These are phyloP conservation scores for Drosophila auraria DNA, from an alignment of 1,140 invertebrate species.

Conservation along the genomic window DNA sequence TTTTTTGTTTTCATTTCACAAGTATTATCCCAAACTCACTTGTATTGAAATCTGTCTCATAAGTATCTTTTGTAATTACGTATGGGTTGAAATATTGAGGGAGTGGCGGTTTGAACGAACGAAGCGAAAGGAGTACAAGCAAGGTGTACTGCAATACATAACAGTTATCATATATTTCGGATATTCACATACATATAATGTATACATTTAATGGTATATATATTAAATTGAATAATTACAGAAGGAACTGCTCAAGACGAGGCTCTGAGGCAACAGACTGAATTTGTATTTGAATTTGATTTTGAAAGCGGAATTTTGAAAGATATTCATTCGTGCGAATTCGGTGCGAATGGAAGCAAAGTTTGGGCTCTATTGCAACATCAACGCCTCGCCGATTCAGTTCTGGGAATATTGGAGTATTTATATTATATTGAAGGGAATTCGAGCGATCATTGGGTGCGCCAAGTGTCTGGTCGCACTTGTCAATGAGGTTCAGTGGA, in stretches of 20 bases:
- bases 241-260: conserved; percentile 41
- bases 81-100: conserved; percentile 58
- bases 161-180: conserved; percentile 54
- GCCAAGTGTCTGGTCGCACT: conserved; percentile 7
- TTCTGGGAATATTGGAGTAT: conserved; percentile 39
- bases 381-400: conserved; percentile 32
- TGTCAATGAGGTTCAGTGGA: conserved; percentile 7
- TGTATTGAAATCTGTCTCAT: conserved; percentile 85
- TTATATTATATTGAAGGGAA: conserved; percentile 60
- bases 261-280: conserved; percentile 17
- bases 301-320: conserved; percentile 21
- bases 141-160: conserved; percentile 59
- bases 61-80: conserved; percentile 85
- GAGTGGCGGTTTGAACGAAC: conserved; percentile 38
- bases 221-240: conserved; percentile 50
- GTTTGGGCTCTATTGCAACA: conserved; percentile 46
- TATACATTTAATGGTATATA: conserved; percentile 36
- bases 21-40: conserved; percentile 84
- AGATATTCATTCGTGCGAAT: conserved; percentile 9
- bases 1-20: conserved; percentile 66
- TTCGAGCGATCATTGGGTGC: conserved; percentile 40
- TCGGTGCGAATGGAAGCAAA: not conserved
- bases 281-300: conserved; percentile 6
- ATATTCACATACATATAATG: conserved; percentile 29
- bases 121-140: conserved; percentile 70